Percentiles rank a stretch among this genome's conserved stretches.
phyloP scores from a whole-genome alignment of 2,797 vertebrate genomes.

The Urocyon cinereoargenteus region DNA sequence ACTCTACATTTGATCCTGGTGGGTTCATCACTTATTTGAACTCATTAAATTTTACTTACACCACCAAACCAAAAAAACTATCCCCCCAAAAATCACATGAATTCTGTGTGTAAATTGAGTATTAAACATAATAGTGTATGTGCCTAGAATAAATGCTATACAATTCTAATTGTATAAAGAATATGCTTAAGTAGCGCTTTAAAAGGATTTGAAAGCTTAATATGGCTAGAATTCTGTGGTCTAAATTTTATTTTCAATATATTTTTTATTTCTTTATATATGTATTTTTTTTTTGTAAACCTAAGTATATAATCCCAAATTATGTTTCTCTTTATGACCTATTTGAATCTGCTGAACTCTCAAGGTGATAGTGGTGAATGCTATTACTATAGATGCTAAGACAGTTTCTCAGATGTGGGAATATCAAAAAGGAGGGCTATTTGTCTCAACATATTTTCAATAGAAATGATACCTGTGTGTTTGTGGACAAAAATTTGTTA shows the following conservation, averaged over 20 bases:
- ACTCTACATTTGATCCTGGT: not conserved
- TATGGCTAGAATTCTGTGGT: not conserved
- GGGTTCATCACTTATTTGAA: not conserved
- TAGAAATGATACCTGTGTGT: not conserved
- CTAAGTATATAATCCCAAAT: not conserved
- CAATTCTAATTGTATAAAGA: not conserved
- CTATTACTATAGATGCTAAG: not conserved
- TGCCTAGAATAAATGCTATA: not conserved
- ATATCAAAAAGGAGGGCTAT: not conserved
- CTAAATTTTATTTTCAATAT: not conserved
- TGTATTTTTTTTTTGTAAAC: not conserved
- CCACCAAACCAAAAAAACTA: not conserved
- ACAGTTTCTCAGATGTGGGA: not conserved
- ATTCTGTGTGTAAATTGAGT: not conserved
- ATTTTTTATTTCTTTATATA: not conserved
- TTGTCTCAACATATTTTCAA: not conserved
- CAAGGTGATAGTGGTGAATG: not conserved
- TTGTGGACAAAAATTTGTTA: not conserved
- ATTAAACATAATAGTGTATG: not conserved
- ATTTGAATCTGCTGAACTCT: not conserved
- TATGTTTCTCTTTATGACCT: not conserved
- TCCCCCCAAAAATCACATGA: not conserved
- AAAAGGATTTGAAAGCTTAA: not conserved
- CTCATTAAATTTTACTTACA: not conserved
- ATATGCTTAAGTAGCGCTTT: not conserved